phyloP scores from a whole-genome alignment of 2,888 invertebrate genomes.

The Eurois occulta region DNA sequence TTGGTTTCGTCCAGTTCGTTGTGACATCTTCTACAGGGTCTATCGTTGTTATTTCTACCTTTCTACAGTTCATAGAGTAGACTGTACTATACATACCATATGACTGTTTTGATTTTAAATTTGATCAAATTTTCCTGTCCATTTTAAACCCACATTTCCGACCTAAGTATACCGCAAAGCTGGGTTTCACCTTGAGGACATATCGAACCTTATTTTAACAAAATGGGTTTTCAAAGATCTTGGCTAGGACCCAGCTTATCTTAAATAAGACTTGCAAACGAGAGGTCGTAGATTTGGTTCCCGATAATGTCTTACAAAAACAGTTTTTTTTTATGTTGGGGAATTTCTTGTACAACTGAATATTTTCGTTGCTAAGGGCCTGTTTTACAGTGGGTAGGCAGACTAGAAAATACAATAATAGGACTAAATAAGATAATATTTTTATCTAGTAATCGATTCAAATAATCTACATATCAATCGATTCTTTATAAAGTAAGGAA shows the following conservation, averaged over 20 bases:
- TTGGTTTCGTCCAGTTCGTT: neutral
- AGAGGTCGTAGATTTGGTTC: conserved; percentile 29
- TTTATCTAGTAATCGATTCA: neutral
- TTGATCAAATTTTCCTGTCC: neutral
- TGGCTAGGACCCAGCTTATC: conserved; percentile 52
- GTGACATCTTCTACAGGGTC: neutral
- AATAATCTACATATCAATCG: neutral
- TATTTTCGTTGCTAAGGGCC: neutral
- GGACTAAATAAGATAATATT: neutral
- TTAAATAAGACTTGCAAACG: conserved; percentile 49
- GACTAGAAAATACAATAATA: neutral
- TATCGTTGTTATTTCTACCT: neutral
- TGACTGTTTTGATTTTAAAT: neutral
- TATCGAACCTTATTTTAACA: conserved; percentile 8
- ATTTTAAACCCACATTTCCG: neutral
- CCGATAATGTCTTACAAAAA: conserved; percentile 25
- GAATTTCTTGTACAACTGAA: neutral
- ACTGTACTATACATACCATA: neutral
- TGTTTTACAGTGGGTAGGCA: neutral
- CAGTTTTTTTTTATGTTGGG: neutral
- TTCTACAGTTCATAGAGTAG: neutral
- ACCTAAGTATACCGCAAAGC: conserved; percentile 7
- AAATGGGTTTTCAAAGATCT: conserved; percentile 24
- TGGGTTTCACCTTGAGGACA: conserved; percentile 12
- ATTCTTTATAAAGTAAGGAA: neutral